Evolutionary conservation across 1,140 invertebrate genomes (phyloP), one percentile per base, ranked within the genome.

Genomic region (Pogonomyrmex californicus): DNA sequence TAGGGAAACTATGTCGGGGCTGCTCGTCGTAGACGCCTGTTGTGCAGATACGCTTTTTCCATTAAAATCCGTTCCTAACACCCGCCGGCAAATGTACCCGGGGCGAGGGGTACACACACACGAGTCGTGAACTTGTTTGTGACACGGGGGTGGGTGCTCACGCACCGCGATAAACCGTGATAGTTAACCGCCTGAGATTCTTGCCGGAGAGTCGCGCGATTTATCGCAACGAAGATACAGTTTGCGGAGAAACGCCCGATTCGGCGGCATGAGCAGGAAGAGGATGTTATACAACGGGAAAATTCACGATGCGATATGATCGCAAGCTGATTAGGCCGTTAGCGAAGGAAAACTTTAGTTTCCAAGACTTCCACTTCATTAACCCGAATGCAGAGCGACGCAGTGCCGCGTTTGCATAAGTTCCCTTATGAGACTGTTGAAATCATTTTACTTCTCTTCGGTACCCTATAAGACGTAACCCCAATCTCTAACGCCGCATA

Each of bases 41-140:
- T 75, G 79, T 91, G 90, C 87, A 87, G 92, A 92, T 93, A 93
- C 91, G 85, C 88, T 92, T 90, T 91, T 91, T 91, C 88, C 88
- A 93, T 93, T 92, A 92, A 65, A 83, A 91, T 78, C 73, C 91
- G 73, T 90, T 78, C 87, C 78, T 78, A 85, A 90, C 89, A 86
- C 63, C 49, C 62, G 10, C 10, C 70, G 62, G 76, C 36, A 66
- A 91, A 66, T 51, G 51, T 75, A 63, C 49, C 30, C 51, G 4
- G 56, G 9, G 30, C 17, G 14, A 58, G 30, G 44, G 41, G 78
- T 44, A 63, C 73, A 77, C 62, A 77, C 62, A 77, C 17, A 78
- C 47, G 33, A 41, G 0, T n/a, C 38, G 44, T 54, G 30, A 58
- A 65, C 73, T 54, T 44, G 14, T 44, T 30, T 30, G 71, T 58